A percentile compares a stretch with the other conserved stretches of the same genome.
Conservation (phyloP, 2,888 invertebrate species). For the Papilio gigon region DNA sequence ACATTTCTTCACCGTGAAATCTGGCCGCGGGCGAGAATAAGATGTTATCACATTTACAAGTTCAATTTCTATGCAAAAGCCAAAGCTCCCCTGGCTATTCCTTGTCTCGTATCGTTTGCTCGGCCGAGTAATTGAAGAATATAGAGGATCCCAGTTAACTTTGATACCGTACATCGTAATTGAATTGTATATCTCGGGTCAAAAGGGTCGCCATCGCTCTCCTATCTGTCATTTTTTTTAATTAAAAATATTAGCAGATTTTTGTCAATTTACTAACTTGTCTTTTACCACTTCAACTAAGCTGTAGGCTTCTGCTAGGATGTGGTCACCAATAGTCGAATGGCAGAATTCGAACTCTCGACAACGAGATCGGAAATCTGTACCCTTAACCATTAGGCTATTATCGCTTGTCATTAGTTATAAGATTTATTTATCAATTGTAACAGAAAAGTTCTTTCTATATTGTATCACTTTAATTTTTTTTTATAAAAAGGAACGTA, state of each 20-base stretch:
- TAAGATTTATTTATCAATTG: constrained; percentile 4
- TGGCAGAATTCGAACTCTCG: no score
- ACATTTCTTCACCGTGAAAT: constrained; percentile 14
- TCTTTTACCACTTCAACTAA: no score
- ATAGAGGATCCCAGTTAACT: constrained; percentile 28
- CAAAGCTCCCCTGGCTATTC: constrained; percentile 64
- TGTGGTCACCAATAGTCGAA: no score
- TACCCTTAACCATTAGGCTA: no score
- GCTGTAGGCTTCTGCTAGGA: no score
- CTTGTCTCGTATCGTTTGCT: constrained; percentile 29
- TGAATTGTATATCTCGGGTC: constrained; percentile 35
- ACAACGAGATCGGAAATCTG: no score
- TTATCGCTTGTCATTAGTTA: no score
- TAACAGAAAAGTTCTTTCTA: neutral
- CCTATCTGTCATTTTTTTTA: no score
- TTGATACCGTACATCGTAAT: constrained; percentile 37
- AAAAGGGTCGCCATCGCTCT: constrained; percentile 5
- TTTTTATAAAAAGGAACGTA: neutral
- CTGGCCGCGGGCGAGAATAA: constrained; percentile 17
- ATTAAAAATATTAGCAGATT: no score
- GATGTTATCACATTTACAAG: constrained; percentile 64
- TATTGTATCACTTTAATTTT: neutral
- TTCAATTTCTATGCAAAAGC: constrained; percentile 78
- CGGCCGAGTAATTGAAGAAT: constrained; percentile 34
- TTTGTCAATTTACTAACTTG: no score